phyloP scores from a whole-genome alignment of 2,888 invertebrate genomes.

The Lithophane leautieri region DNA sequence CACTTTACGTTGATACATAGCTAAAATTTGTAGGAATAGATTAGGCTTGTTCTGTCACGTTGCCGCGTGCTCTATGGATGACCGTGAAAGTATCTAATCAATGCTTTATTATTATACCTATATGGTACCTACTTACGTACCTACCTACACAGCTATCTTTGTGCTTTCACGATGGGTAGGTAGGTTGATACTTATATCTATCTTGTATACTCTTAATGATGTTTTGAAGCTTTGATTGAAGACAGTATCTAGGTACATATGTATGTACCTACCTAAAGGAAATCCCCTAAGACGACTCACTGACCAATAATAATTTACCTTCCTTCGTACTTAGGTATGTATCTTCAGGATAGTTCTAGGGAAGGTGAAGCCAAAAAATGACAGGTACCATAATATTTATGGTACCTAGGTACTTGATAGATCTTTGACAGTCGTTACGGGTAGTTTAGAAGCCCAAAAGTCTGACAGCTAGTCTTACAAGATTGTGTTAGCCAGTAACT shows the following conservation, averaged over 20 bases:
- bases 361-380: neutral
- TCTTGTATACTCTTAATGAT: neutral
- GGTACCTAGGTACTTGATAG: neutral
- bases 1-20: neutral
- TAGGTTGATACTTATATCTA: neutral
- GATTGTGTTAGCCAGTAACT: neutral
- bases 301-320: no score
- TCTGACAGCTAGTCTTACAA: neutral
- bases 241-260: neutral
- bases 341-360: no score
- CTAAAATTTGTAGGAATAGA: neutral
- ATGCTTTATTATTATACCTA: slow-evolving; percentile 47
- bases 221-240: slow-evolving; percentile 2
- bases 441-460: neutral
- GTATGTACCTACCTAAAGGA: neutral
- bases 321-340: no score
- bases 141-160: slow-evolving; percentile 3
- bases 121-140: neutral
- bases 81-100: slow-evolving; percentile 61
- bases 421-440: neutral
- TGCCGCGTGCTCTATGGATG: slow-evolving; percentile 22
- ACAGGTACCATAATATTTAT: neutral
- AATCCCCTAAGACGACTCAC: no score
- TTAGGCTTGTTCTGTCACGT: slow-evolving; percentile 20
- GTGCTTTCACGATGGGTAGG: slow-evolving; percentile 7